Conservation (phyloP, 2,113 vertebrate genomes). For the Scalopus aquaticus region DNA sequence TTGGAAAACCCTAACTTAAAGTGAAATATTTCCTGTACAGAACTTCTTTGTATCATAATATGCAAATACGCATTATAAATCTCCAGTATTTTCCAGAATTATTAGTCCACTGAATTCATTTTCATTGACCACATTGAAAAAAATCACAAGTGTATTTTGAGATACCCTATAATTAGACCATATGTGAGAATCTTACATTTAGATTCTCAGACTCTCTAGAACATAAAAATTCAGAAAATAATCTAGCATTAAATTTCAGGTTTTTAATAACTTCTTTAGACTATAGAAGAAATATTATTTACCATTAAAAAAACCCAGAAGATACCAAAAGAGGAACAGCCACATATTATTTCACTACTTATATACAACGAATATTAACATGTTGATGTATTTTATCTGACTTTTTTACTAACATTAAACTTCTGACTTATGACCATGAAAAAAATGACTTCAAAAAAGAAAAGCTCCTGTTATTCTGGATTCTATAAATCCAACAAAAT, state of each 20-base stretch:
- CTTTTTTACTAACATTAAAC: background rate
- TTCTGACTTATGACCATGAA: background rate
- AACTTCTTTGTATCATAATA: background rate
- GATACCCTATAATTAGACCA: background rate
- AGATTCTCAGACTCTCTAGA: background rate
- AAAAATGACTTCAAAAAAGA: background rate
- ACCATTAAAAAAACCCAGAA: background rate
- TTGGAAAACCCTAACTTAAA: background rate
- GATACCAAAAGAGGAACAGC: background rate
- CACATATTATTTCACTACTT: constrained; percentile 9
- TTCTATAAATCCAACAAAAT: constrained; percentile 30
- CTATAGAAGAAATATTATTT: background rate
- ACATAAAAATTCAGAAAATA: constrained; percentile 28
- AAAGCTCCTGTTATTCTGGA: background rate
- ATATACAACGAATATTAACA: background rate
- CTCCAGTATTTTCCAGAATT: constrained; percentile 11
- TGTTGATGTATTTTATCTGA: background rate
- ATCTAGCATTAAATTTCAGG: background rate
- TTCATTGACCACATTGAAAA: background rate
- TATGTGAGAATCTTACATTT: background rate
- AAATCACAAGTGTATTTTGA: constrained; percentile 14
- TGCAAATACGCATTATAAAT: background rate
- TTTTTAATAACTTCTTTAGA: constrained; percentile 7
- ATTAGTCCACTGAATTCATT: background rate
- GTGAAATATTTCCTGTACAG: background rate